Evolutionary conservation across 2,113 vertebrate genomes (phyloP).

Genomic region (Corvus hawaiiensis): DNA sequence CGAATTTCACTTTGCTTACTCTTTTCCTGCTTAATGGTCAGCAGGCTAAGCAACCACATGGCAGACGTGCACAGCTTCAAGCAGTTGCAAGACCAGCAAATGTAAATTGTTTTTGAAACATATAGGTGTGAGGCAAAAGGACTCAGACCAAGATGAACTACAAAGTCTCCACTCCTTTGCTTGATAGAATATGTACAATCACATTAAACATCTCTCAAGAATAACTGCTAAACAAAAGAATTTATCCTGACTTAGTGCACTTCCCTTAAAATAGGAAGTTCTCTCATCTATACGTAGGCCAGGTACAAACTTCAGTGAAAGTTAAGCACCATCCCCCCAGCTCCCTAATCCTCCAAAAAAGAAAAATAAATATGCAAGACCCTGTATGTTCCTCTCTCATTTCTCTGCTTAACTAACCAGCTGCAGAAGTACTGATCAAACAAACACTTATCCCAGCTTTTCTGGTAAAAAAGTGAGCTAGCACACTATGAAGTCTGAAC

Average conservation of each 20-base stretch:
- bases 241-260: background rate
- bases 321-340: background rate
- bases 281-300: background rate
- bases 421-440: background rate
- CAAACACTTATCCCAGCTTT: background rate
- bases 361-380: background rate
- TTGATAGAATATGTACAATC: fast-evolving
- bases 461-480: background rate
- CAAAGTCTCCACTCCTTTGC: background rate
- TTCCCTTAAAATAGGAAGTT: background rate
- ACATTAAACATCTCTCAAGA: background rate
- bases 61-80: background rate
- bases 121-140: background rate
- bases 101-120: background rate
- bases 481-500: background rate
- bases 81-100: background rate
- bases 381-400: background rate
- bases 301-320: background rate
- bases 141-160: background rate
- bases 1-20: background rate
- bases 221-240: background rate
- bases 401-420: background rate
- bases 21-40: background rate
- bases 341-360: background rate
- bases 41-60: background rate